Conservation (phyloP, 2,797 vertebrate genomes). For the Salarias fasciatus region DNA sequence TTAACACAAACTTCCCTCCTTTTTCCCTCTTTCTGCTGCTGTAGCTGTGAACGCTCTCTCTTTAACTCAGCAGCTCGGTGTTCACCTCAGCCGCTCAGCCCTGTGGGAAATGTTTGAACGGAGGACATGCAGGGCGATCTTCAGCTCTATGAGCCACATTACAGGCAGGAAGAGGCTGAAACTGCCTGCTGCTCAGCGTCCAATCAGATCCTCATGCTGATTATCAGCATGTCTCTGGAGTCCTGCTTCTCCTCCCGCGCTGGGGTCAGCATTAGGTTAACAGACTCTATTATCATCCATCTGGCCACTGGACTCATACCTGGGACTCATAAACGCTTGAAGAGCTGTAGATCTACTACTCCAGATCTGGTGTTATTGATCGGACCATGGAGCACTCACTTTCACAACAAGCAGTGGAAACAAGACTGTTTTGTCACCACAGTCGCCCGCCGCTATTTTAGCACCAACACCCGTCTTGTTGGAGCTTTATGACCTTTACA, state of each 20-base stretch:
- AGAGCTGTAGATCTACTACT: slow-evolving; percentile 52
- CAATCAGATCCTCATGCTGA: slow-evolving; percentile 29
- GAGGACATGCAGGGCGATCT: slow-evolving; percentile 21
- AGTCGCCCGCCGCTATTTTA: slow-evolving; percentile 15
- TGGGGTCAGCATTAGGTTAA: slow-evolving; percentile 60
- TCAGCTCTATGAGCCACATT: slow-evolving; percentile 20
- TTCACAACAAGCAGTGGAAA: slow-evolving; percentile 42
- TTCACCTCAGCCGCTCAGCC: too few relatives aligned
- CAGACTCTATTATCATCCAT: slow-evolving; percentile 54
- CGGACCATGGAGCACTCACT: slow-evolving; percentile 45
- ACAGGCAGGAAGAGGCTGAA: slow-evolving; percentile 8
- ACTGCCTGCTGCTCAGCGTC: not conserved
- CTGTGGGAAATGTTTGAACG: too few relatives aligned
- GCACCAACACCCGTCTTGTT: slow-evolving; percentile 1
- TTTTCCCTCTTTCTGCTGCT: too few relatives aligned
- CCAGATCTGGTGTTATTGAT: slow-evolving; percentile 54
- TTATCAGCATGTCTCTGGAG: slow-evolving; percentile 38
- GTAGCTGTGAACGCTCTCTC: too few relatives aligned
- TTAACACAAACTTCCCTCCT: too few relatives aligned
- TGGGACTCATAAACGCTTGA: slow-evolving; percentile 51
- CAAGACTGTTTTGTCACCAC: slow-evolving; percentile 21
- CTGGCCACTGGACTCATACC: slow-evolving; percentile 24
- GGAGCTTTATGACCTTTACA: slow-evolving; percentile 10
- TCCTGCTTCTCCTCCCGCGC: slow-evolving; percentile 39
- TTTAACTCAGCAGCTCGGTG: too few relatives aligned